Evolutionary conservation across 1,140 invertebrate species (phyloP).

Genomic region (Pogonus chalceus): DNA sequence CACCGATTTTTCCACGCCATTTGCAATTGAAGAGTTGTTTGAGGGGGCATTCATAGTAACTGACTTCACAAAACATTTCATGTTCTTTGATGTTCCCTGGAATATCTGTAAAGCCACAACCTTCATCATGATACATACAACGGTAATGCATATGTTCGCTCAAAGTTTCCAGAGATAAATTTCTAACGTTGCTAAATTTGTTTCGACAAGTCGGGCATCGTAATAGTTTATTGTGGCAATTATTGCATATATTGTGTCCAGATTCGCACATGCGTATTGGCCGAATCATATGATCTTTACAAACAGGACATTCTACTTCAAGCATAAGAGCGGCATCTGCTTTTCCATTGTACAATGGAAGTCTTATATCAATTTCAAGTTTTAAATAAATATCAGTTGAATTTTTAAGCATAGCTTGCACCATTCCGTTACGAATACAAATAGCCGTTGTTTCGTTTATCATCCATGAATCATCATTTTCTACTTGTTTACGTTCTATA

Average conservation of each 20-base stretch:
- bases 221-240: slow-evolving; percentile 54
- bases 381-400: not conserved
- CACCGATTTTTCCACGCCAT: not conserved
- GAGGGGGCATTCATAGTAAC: not conserved
- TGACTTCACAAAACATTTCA: not conserved
- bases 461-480: not conserved
- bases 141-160: not conserved
- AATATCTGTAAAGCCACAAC: not conserved
- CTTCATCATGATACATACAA: not conserved
- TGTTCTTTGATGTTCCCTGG: not conserved
- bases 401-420: not conserved
- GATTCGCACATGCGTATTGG: slow-evolving; percentile 64
- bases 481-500: not conserved
- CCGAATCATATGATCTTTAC: slow-evolving; percentile 62
- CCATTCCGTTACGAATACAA: not conserved
- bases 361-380: not conserved
- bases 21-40: not conserved
- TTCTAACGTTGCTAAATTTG: slow-evolving; percentile 56
- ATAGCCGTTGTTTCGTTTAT: not conserved
- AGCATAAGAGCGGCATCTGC: slow-evolving; percentile 5
- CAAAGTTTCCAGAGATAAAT: slow-evolving; percentile 54
- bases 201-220: slow-evolving; percentile 67
- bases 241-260: slow-evolving; percentile 65
- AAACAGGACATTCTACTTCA: slow-evolving; percentile 61
- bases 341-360: not conserved